phyloP scores from a whole-genome alignment of 2,113 vertebrate genomes.

The Istiophorus platypterus region DNA sequence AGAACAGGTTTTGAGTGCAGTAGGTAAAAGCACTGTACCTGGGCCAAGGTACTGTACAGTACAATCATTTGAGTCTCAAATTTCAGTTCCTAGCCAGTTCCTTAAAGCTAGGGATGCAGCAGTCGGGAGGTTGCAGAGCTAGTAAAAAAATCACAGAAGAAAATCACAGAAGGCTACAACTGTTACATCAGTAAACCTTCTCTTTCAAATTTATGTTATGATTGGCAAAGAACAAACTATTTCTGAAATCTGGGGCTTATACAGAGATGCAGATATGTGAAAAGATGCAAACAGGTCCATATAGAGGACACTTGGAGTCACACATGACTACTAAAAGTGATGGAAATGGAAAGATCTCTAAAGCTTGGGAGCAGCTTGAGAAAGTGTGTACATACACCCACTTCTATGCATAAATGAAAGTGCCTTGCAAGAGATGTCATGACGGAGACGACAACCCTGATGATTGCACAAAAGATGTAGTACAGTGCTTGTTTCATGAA shows the following conservation, averaged over 20 bases:
- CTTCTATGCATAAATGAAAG: background rate
- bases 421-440: background rate
- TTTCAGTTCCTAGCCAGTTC: background rate
- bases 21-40: background rate
- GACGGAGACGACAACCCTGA: background rate
- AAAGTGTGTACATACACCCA: background rate
- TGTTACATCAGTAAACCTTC: background rate
- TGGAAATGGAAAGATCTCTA: background rate
- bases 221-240: background rate
- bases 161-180: background rate
- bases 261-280: background rate
- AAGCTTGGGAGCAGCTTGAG: background rate
- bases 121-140: background rate
- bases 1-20: background rate
- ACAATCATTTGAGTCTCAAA: background rate
- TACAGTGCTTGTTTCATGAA: slow-evolving; percentile 12
- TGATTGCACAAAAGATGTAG: slow-evolving; percentile 7
- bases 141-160: background rate
- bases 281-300: background rate
- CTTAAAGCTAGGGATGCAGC: background rate
- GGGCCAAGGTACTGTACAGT: background rate
- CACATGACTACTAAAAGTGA: background rate
- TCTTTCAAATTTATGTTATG: background rate
- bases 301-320: background rate
- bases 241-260: background rate